Conservation (phyloP, 2,797 vertebrate species). For the Megaceryle alcyon region DNA sequence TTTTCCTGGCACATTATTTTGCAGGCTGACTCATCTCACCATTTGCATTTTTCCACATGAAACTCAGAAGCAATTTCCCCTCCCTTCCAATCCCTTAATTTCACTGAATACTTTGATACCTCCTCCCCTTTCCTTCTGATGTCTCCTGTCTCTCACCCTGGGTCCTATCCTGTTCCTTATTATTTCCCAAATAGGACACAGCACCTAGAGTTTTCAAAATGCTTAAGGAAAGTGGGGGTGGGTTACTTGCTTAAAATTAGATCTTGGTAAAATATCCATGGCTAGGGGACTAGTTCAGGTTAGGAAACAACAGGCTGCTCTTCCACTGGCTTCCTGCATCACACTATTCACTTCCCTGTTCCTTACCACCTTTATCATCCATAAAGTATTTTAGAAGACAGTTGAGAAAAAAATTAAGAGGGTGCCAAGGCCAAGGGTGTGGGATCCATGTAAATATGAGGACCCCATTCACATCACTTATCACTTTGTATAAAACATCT, state of each 20-base stretch:
- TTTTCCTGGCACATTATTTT: conserved; percentile 21
- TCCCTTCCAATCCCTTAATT: conserved; percentile 1
- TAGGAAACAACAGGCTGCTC: background rate
- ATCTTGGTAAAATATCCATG: background rate
- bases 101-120: background rate
- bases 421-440: background rate
- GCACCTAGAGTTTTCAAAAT: background rate
- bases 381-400: background rate
- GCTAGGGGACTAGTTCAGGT: background rate
- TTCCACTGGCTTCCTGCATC: background rate
- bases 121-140: background rate
- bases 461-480: background rate
- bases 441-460: background rate
- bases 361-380: background rate
- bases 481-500: background rate
- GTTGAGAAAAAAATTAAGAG: background rate
- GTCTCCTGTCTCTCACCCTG: background rate
- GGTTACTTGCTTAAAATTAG: background rate
- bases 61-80: background rate
- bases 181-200: background rate
- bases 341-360: background rate
- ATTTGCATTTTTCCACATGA: conserved; percentile 11
- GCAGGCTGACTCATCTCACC: background rate
- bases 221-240: background rate
- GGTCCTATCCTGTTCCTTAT: background rate